These are phyloP conservation scores for Hirtodrosophila confusa DNA, from an alignment of 2,888 invertebrate genomes.

Conservation along the genomic window DNA sequence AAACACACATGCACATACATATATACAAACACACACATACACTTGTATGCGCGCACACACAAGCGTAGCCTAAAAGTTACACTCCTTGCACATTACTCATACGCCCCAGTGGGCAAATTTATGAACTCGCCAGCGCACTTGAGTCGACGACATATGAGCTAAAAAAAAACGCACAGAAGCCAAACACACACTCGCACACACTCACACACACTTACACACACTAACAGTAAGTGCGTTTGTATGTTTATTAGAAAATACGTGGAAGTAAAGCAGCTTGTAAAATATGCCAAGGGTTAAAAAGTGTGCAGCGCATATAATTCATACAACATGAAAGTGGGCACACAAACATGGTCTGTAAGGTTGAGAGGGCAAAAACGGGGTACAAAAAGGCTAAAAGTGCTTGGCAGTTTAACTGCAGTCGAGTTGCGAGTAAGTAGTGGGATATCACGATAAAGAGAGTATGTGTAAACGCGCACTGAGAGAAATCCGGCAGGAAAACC, in stretches of 20 bases:
- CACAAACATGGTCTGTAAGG: conserved; percentile 35
- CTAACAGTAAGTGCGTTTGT: conserved; percentile 71
- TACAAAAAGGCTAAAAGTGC: conserved; percentile 51
- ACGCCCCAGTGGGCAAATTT: conserved; percentile 81
- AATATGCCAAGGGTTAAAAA: conserved; percentile 79
- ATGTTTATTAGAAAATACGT: conserved; percentile 68
- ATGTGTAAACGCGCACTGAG: conserved; percentile 31
- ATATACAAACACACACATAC: conserved; percentile 4
- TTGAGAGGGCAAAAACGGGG: conserved; percentile 4
- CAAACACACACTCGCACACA: conserved; percentile 20
- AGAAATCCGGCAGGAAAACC: conserved; percentile 16
- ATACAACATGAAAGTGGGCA: conserved; percentile 63
- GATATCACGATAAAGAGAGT: conserved; percentile 15
- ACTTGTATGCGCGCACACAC: conserved; percentile 14
- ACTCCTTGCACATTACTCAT: conserved; percentile 74
- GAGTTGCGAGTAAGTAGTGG: conserved; percentile 43
- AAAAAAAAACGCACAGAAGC: conserved; percentile 24
- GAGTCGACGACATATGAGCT: conserved; percentile 68
- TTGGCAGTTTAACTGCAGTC: conserved; percentile 63
- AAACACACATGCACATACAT: conserved; percentile 6
- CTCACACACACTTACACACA: conserved; percentile 24
- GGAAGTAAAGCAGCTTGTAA: conserved; percentile 75
- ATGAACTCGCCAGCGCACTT: conserved; percentile 76
- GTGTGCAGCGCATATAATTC: conserved; percentile 77
- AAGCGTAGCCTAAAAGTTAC: conserved; percentile 47